Conservation (phyloP, 2,888 invertebrate genomes). For the Syrista parreyssii region DNA sequence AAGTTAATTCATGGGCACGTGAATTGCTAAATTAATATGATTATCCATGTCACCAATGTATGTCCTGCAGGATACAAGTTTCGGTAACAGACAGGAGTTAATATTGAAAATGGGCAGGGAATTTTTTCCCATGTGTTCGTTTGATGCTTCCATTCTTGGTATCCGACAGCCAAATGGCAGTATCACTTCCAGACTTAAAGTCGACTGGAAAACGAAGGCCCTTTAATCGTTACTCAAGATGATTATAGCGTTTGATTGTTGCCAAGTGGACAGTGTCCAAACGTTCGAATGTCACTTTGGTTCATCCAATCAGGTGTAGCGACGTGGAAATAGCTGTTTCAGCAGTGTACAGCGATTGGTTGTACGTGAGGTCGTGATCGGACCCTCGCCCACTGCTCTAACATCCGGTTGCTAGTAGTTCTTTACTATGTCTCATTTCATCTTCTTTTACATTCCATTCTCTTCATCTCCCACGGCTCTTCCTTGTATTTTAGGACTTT, state of each 20-base stretch:
- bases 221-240: constrained; percentile 38
- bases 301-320: constrained; percentile 48
- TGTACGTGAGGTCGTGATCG: constrained; percentile 33
- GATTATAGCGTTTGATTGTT: constrained; percentile 42
- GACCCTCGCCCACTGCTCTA: not conserved
- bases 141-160: not conserved
- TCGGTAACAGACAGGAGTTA: too few relatives aligned
- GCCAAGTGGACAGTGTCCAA: constrained; percentile 49
- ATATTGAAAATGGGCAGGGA: not conserved
- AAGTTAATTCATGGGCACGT: not conserved
- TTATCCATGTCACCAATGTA: not conserved
- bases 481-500: not conserved
- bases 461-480: constrained; percentile 10
- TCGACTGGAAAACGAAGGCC: not conserved
- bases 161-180: not conserved
- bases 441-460: constrained; percentile 1
- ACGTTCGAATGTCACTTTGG: constrained; percentile 45
- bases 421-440: constrained; percentile 6
- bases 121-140: not conserved
- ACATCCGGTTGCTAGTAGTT: not conserved
- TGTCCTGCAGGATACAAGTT: not conserved
- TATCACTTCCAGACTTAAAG: not conserved
- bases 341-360: constrained; percentile 42
- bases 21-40: not conserved
- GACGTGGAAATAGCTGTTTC: constrained; percentile 49